Base-by-base conservation (phyloP, 2,797 vertebrate species). In the Urophycis tenuis region DNA sequence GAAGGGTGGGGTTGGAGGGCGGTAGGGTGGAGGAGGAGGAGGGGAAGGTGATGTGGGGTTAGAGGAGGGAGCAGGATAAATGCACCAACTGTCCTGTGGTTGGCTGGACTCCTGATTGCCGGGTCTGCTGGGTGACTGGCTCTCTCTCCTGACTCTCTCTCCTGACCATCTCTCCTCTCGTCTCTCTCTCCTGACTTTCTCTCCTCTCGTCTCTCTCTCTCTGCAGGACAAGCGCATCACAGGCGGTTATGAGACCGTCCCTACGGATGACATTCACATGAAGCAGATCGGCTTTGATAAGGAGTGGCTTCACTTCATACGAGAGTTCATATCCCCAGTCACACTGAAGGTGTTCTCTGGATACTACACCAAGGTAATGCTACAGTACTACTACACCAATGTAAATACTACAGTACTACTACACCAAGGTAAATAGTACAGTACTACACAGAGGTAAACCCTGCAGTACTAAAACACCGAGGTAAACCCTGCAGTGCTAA, bases 191-290 rank as follows among this genome's bases (percentile, higher is more conserved):
- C 35, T 32, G n/a, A 69, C n/a, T 5, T 3, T 3, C 41, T 49
- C n/a, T n/a, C n/a, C n/a, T n/a, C n/a, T n/a, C n/a, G 53, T 22
- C 22, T 53, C 33, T 30, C n/a, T 29, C 45, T 73, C 82, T 85
- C 81, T 77, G 75, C 88, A 99, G 97, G 98, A 99, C 90, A 96
- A 92, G 81, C 93, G 98, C 41, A 96, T 99, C 85, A 34, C 95
- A 67, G 97, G 98, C 39, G 98, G 98, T 80, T 99, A 99, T 73
- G 98, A 99, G 90, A 99, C 95, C 1, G 98, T 99, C 77, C 98
- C 98, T 0, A 99, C 98, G 0, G 98, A 99, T 78, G 98, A 99
- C 87, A 99, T 99, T 86, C 98, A 99, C 45, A 98, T 99, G 98
- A 96, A 91, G 76, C 98, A 99, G 85, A 93, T 99, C 0, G 94